A percentile compares a stretch with the other conserved stretches of the same genome.
These are phyloP conservation scores for Zophobas atratus DNA, from an alignment of 1,140 invertebrate species.

Conservation along the genomic window DNA sequence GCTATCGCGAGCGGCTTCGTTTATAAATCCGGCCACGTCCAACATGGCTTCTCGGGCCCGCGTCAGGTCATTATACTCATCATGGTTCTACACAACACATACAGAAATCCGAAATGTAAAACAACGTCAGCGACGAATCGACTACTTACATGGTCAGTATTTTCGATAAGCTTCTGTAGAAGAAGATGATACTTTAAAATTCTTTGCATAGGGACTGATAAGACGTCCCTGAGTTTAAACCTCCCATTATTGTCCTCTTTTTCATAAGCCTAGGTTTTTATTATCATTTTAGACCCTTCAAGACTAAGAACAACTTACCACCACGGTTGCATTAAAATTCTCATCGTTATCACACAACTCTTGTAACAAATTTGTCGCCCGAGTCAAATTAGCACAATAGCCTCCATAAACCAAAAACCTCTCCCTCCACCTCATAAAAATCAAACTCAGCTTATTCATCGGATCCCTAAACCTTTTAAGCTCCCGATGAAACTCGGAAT, in stretches of 20 bases:
- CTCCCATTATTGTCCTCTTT: constrained; percentile 94
- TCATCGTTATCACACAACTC: constrained; percentile 76
- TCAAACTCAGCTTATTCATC: constrained; percentile 74
- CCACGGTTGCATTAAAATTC: constrained; percentile 63
- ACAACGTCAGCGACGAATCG: neutral
- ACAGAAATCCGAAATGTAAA: neutral
- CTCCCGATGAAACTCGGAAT: constrained; percentile 87
- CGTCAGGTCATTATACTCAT: constrained; percentile 87
- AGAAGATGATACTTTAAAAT: constrained; percentile 97
- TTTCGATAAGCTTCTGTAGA: constrained; percentile 92
- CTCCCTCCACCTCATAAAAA: constrained; percentile 92
- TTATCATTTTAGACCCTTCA: neutral
- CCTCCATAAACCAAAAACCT: constrained; percentile 95
- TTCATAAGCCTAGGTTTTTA: constrained; percentile 84
- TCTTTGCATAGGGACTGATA: constrained; percentile 98
- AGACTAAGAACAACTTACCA: constrained; percentile 44
- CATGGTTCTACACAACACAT: constrained; percentile 74
- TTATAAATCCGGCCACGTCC: constrained; percentile 97
- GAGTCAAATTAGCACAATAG: constrained; percentile 94
- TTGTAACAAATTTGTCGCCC: constrained; percentile 84
- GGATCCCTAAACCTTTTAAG: constrained; percentile 78
- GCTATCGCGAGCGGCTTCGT: constrained; percentile 98
- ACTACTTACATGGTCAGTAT: constrained; percentile 83
- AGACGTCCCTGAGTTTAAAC: constrained; percentile 93
- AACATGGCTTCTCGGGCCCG: constrained; percentile 97